These are phyloP conservation scores for Triplophysa siluroides DNA, from an alignment of 2,113 vertebrate genomes.

Conservation along the genomic window DNA sequence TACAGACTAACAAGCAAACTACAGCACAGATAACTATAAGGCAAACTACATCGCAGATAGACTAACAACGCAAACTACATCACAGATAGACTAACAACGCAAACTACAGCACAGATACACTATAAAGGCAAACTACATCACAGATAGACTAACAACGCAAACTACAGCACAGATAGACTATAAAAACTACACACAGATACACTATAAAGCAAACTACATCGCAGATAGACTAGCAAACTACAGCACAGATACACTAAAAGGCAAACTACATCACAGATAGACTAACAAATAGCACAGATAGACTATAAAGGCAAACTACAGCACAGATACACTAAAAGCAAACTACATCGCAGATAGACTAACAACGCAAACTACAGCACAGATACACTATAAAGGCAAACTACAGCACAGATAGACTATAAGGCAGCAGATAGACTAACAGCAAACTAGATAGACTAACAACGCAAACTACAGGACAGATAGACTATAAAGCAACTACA, in stretches of 20 bases:
- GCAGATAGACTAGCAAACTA: no score
- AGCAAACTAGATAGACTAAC: neutral
- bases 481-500: neutral
- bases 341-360: neutral
- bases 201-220: no score
- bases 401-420: neutral
- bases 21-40: no score
- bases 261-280: neutral
- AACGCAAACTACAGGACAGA: neutral
- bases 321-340: neutral
- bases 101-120: no score
- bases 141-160: neutral
- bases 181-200: no score
- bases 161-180: neutral
- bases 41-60: neutral
- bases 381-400: neutral
- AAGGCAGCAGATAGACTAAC: no score
- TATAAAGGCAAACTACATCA: no score
- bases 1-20: neutral
- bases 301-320: no score
- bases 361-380: neutral
- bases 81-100: neutral
- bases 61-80: neutral
- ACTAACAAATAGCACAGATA: no score
- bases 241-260: no score